These are phyloP conservation scores for Graptemys geographica DNA, from an alignment of 2,797 vertebrate genomes.

Conservation along the genomic window DNA sequence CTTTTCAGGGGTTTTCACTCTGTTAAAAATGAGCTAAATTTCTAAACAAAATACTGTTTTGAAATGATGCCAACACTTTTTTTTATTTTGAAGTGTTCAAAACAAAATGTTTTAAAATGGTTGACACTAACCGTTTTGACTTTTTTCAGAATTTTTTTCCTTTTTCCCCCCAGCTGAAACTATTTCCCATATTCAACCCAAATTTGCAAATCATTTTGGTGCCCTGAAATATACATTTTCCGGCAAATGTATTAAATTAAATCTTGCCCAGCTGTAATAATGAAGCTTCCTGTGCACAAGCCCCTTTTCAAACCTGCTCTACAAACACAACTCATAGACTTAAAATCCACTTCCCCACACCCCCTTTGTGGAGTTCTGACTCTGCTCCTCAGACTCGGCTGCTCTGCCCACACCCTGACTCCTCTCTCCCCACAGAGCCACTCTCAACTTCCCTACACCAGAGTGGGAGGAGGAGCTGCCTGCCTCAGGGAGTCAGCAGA, in stretches of 20 bases:
- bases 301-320: not conserved
- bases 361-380: not conserved
- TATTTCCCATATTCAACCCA: not conserved
- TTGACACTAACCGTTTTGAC: not conserved
- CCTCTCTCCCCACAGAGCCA: not conserved
- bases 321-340: fast-evolving
- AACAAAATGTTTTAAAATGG: not conserved
- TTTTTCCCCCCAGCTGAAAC: not conserved
- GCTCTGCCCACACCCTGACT: not conserved
- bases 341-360: not conserved
- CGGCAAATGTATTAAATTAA: not conserved
- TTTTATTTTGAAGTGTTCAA: not conserved
- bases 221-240: too few relatives aligned
- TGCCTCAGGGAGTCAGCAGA: not conserved
- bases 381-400: not conserved
- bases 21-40: not conserved
- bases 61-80: too few relatives aligned
- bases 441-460: not conserved
- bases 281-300: fast-evolving
- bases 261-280: not conserved
- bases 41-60: not conserved
- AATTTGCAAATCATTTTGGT: not conserved
- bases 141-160: not conserved
- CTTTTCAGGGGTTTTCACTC: too few relatives aligned
- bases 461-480: not conserved